Conservation (phyloP, 2,888 invertebrate species). For the Liopterus haemorrhoidalis region DNA sequence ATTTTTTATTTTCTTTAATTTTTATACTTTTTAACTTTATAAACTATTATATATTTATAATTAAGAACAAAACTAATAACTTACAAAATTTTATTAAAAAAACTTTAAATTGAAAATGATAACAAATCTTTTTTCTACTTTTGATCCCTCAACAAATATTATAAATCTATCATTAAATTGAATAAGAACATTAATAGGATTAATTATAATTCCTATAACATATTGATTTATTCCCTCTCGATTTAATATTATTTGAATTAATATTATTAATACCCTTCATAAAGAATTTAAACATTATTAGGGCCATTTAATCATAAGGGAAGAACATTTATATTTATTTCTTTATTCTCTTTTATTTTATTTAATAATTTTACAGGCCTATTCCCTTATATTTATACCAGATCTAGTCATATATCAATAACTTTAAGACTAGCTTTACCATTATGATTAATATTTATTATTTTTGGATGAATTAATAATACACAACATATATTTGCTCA, state of each 20-base stretch:
- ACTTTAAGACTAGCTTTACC: constrained; percentile 56
- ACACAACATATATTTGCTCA: constrained; percentile 60
- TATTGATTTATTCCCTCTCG: constrained; percentile 55
- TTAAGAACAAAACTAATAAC: constrained; percentile 37
- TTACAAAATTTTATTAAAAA: constrained; percentile 35
- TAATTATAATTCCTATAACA: constrained; percentile 49
- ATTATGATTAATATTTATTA: constrained; percentile 60
- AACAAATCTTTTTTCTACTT: constrained; percentile 62
- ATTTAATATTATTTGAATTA: constrained; percentile 48
- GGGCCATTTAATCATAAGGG: constrained; percentile 46
- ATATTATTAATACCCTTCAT: constrained; percentile 47
- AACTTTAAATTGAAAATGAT: constrained; percentile 55
- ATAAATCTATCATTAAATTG: constrained; percentile 54
- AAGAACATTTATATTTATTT: constrained; percentile 52
- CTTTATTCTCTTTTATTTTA: constrained; percentile 55
- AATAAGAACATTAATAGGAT: constrained; percentile 51
- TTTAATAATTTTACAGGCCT: constrained; percentile 64
- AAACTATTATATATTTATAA: constrained; percentile 49
- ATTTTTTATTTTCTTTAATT: constrained; percentile 42
- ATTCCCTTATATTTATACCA: constrained; percentile 66
- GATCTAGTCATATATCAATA: constrained; percentile 58
- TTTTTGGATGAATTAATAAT: constrained; percentile 59
- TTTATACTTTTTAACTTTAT: constrained; percentile 50
- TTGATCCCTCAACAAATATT: constrained; percentile 56
- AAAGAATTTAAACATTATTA: constrained; percentile 55